A percentile compares a stretch with the other conserved stretches of the same genome.
Evolutionary conservation across 2,797 vertebrate genomes (phyloP).

Genomic region (Chrosomus eos): DNA sequence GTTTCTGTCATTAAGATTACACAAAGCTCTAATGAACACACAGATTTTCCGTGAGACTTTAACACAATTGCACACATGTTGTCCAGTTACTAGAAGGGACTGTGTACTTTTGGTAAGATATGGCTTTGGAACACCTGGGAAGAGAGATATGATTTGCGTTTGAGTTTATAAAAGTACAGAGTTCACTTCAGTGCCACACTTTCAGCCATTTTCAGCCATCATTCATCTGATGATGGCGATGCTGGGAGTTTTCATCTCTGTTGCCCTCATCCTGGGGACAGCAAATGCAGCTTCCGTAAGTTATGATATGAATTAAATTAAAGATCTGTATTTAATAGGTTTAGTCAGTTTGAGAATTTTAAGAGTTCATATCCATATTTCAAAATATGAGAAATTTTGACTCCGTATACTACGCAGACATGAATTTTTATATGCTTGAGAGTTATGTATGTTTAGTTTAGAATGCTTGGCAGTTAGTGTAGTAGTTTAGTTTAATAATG

Average conservation of each 20-base stretch:
- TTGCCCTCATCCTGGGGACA: slow-evolving; percentile 66
- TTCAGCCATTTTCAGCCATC: slow-evolving; percentile 23
- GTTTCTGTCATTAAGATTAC: not conserved
- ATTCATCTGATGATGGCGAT: slow-evolving; percentile 68
- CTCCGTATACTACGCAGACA: not conserved
- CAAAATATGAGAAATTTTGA: not conserved
- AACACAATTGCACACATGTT: slow-evolving; percentile 52
- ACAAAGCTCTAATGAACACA: not conserved
- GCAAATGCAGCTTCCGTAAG: slow-evolving; percentile 74
- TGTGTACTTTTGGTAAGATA: slow-evolving; percentile 19
- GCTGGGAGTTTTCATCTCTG: slow-evolving; percentile 64
- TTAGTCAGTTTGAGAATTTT: not conserved
- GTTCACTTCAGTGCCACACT: not conserved
- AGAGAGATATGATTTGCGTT: slow-evolving; percentile 27
- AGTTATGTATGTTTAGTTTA: not conserved
- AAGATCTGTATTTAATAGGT: not conserved
- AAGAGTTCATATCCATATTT: no score
- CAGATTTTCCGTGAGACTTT: slow-evolving; percentile 42
- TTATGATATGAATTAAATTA: not conserved
- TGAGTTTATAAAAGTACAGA: slow-evolving; percentile 52
- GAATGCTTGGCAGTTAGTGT: not conserved
- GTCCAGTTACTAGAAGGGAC: slow-evolving; percentile 17
- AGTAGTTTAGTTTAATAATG: not conserved
- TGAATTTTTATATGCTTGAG: not conserved
- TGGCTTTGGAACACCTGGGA: slow-evolving; percentile 5